Evolutionary conservation across 2,113 vertebrate species (phyloP).

Genomic region (Pygoscelis antarcticus): DNA sequence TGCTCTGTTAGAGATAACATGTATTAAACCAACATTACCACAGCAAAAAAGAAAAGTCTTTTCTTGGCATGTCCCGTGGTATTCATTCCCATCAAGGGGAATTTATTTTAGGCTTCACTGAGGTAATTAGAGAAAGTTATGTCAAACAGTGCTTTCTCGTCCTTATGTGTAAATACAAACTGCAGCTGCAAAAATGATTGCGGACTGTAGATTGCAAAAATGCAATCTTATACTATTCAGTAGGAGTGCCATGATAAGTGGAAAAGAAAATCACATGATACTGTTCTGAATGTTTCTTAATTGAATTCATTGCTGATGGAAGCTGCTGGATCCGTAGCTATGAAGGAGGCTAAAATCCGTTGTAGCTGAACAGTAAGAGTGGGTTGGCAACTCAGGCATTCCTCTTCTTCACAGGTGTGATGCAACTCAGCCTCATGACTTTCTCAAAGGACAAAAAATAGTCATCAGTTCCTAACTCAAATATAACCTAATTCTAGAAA

Average conservation of each 20-base stretch:
- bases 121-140: not conserved
- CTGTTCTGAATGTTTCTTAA: not conserved
- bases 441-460: not conserved
- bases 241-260: not conserved
- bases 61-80: not conserved
- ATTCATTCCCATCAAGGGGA: not conserved
- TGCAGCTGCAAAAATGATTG: not conserved
- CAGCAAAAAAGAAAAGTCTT: not conserved
- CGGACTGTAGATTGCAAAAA: not conserved
- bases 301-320: not conserved
- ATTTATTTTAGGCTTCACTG: not conserved
- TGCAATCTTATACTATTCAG: not conserved
- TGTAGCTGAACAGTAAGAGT: not conserved
- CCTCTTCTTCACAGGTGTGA: not conserved
- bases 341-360: not conserved
- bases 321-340: not conserved
- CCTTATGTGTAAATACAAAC: not conserved
- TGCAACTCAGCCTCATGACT: not conserved
- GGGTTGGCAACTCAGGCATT: not conserved
- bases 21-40: not conserved
- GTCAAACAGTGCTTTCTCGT: not conserved
- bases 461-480: not conserved
- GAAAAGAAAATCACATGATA: not conserved
- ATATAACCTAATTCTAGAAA: not conserved
- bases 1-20: not conserved